phyloP scores from a whole-genome alignment of 92 coral and sea anemone genomes.

The Phymanthus crucifer region DNA sequence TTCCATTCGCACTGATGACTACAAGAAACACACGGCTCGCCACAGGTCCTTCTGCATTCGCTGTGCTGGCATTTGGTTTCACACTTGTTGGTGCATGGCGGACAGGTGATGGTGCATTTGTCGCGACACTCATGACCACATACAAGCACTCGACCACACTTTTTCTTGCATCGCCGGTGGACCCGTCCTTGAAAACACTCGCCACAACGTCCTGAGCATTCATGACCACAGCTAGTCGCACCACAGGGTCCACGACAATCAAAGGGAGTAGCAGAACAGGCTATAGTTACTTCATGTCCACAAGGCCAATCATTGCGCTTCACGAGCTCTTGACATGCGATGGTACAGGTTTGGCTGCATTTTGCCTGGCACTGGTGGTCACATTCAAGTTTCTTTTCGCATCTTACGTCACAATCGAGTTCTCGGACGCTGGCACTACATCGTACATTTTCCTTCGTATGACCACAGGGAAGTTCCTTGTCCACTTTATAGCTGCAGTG shows the following conservation, averaged over 20 bases:
- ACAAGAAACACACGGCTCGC: slow-evolving; percentile 69
- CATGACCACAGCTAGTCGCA: slow-evolving; percentile 70
- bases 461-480: slow-evolving; percentile 58
- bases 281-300: slow-evolving; percentile 73
- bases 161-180: slow-evolving; percentile 58
- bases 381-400: slow-evolving; percentile 61
- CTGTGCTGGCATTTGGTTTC: slow-evolving; percentile 67
- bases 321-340: slow-evolving; percentile 66
- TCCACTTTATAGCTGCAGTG: slow-evolving; percentile 46
- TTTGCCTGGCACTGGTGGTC: slow-evolving; percentile 77
- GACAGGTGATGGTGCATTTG: slow-evolving; percentile 63
- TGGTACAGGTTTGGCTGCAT: slow-evolving; percentile 68
- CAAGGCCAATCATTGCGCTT: slow-evolving; percentile 78
- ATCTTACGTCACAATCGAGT: slow-evolving; percentile 53
- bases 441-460: slow-evolving; percentile 32
- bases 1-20: slow-evolving; percentile 68
- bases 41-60: slow-evolving; percentile 51
- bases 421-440: slow-evolving; percentile 38
- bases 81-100: slow-evolving; percentile 69
- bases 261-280: slow-evolving; percentile 76
- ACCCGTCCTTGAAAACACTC: slow-evolving; percentile 62
- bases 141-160: slow-evolving; percentile 63
- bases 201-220: slow-evolving; percentile 53
- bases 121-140: slow-evolving; percentile 76
- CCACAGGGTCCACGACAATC: slow-evolving; percentile 73